Evolutionary conservation across 2,888 invertebrate species (phyloP).

Genomic region (Omphaloscelis lunosa): DNA sequence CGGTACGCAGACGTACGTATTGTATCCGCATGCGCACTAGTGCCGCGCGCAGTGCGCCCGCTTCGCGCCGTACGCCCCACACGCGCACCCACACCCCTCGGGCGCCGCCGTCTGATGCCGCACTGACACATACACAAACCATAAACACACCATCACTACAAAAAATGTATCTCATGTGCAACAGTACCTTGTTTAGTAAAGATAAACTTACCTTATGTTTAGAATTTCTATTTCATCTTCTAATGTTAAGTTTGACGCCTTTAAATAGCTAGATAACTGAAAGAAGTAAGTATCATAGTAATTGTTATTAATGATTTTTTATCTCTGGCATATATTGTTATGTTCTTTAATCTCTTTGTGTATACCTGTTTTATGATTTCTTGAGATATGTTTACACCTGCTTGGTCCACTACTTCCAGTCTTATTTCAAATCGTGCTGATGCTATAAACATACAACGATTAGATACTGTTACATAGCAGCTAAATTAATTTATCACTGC

Average conservation of each 20-base stretch:
- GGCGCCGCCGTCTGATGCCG: conserved; percentile 75
- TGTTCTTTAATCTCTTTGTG: not conserved
- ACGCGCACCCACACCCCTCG: conserved; percentile 82
- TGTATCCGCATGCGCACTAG: conserved; percentile 76
- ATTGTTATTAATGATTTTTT: not conserved
- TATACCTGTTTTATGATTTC: conserved; percentile 83
- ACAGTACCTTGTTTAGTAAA: not conserved
- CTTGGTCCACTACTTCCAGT: conserved; percentile 88
- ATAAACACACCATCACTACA: not conserved
- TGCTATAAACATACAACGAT: conserved; percentile 79
- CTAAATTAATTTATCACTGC: not conserved
- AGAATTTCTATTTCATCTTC: conserved; percentile 92
- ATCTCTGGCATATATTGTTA: not conserved
- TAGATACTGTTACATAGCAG: conserved; percentile 55
- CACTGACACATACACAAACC: conserved; percentile 65
- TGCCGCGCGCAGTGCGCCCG: conserved; percentile 81
- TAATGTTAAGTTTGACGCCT: conserved; percentile 92
- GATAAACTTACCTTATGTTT: conserved; percentile 92
- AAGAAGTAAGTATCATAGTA: not conserved
- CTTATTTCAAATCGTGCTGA: conserved; percentile 91
- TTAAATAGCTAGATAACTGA: conserved; percentile 92
- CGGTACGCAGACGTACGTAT: conserved; percentile 75
- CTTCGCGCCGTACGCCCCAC: conserved; percentile 83
- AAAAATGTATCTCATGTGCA: not conserved
- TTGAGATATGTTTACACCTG: conserved; percentile 83